A percentile compares a stretch with the other conserved stretches of the same genome.
Conservation (phyloP, 2,797 vertebrate species). For the Acrossocheilus wenchowensis region DNA sequence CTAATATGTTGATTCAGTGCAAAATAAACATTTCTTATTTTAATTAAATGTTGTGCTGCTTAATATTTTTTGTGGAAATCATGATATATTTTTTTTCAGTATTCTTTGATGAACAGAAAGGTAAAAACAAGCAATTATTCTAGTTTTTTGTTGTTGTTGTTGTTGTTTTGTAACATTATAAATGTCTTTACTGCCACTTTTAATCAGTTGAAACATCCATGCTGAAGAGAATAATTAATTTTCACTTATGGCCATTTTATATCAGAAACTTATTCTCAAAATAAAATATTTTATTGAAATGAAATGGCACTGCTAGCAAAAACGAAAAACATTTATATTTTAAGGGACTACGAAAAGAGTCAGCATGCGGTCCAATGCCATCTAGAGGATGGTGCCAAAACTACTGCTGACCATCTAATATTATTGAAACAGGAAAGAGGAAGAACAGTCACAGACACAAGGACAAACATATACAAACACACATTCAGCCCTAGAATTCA, state of each 20-base stretch:
- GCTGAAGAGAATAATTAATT: background rate
- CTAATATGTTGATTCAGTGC: too few relatives aligned
- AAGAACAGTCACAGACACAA: constrained; percentile 29
- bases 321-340: background rate
- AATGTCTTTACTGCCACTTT: background rate
- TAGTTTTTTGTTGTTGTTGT: background rate
- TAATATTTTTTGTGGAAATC: background rate
- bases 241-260: background rate
- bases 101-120: background rate
- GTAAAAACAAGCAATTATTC: background rate
- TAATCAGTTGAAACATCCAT: background rate
- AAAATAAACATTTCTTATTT: too few relatives aligned
- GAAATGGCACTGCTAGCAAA: background rate
- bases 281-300: background rate
- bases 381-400: background rate
- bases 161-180: background rate
- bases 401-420: background rate
- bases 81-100: background rate
- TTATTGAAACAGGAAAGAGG: background rate
- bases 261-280: background rate
- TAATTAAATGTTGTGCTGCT: background rate
- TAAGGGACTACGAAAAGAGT: background rate
- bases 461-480: background rate
- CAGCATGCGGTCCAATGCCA: background rate
- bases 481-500: background rate